Evolutionary conservation across 2,113 vertebrate genomes (phyloP).

Genomic region (Lipotes vexillifer): DNA sequence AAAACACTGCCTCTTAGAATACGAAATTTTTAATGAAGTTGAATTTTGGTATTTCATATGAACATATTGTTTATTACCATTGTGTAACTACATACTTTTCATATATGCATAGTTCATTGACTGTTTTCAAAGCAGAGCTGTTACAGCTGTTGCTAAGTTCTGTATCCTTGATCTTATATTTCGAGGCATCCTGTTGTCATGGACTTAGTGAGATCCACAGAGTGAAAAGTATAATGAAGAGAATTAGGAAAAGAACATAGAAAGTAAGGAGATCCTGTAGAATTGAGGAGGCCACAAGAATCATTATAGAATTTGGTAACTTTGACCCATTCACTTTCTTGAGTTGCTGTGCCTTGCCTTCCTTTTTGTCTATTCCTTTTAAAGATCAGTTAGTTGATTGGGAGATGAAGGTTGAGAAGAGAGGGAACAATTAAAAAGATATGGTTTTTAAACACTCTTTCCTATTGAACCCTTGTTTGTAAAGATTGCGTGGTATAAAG

Average conservation of each 20-base stretch:
- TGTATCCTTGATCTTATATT: not conserved
- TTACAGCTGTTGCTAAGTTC: not conserved
- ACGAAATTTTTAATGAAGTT: not conserved
- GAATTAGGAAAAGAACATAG: not conserved
- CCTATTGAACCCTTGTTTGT: not conserved
- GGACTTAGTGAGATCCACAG: not conserved
- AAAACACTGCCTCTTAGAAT: not conserved
- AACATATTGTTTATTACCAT: not conserved
- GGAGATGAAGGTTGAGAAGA: not conserved
- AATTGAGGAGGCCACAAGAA: not conserved
- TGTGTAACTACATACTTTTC: not conserved
- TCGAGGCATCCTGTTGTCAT: not conserved
- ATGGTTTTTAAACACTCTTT: not conserved
- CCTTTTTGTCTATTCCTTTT: not conserved
- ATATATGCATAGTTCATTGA: not conserved
- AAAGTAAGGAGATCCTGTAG: not conserved
- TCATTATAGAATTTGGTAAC: not conserved
- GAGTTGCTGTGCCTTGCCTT: not conserved
- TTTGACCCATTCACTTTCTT: not conserved
- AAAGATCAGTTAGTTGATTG: not conserved
- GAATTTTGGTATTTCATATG: not conserved
- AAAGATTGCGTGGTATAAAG: not conserved
- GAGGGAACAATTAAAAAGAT: not conserved
- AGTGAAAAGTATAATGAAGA: not conserved
- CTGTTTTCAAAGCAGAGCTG: not conserved